These are phyloP conservation scores for Ptiloglossa arizonensis DNA, from an alignment of 1,140 invertebrate genomes.

Conservation along the genomic window DNA sequence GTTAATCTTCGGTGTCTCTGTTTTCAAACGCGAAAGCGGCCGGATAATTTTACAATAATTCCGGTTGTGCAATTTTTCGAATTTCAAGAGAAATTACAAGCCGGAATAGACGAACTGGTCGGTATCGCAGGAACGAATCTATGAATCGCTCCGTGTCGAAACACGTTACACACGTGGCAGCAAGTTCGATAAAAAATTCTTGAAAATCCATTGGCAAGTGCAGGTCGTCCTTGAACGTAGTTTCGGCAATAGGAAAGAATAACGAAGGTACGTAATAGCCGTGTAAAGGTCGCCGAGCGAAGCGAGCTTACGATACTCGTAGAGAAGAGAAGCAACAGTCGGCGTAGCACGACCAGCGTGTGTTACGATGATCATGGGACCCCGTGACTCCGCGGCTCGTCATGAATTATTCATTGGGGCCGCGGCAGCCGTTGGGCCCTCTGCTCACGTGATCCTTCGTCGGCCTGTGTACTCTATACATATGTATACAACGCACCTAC, in stretches of 20 bases:
- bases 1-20: too few relatives aligned
- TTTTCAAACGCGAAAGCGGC: too few relatives aligned
- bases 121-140: too few relatives aligned
- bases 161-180: background rate
- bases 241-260: conserved; percentile 21
- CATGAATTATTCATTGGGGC: conserved; percentile 77
- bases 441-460: conserved; percentile 74
- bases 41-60: too few relatives aligned
- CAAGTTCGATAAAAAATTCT: conserved; percentile 2
- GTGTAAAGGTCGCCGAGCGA: conserved; percentile 44
- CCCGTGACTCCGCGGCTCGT: conserved; percentile 49
- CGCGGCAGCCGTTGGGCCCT: conserved; percentile 70
- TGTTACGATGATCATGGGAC: conserved; percentile 49
- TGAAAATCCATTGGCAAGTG: conserved; percentile 18
- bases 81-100: too few relatives aligned
- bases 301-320: conserved; percentile 39
- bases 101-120: too few relatives aligned
- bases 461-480: conserved; percentile 60
- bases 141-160: background rate
- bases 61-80: too few relatives aligned
- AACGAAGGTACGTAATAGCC: conserved; percentile 58
- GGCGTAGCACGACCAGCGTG: conserved; percentile 29
- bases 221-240: conserved; percentile 1
- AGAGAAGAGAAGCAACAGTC: background rate
- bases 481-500: conserved; percentile 61